A percentile compares a stretch with the other conserved stretches of the same genome.
Conservation (phyloP, 1,140 invertebrate genomes). For the Diorhabda sublineata region DNA sequence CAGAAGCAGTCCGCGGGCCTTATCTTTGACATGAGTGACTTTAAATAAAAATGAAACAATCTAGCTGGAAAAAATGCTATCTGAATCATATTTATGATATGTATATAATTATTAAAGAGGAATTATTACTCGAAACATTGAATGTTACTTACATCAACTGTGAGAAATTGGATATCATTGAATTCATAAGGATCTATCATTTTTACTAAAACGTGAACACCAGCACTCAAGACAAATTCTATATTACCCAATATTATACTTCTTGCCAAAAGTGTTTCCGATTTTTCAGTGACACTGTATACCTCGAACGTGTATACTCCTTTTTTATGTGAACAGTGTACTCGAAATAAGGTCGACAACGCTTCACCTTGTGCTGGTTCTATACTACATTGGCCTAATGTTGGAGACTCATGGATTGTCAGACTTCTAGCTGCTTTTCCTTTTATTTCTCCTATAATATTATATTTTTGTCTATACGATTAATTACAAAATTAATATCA, state of each 20-base stretch:
- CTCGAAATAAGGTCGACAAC: neutral
- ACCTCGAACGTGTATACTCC: slow-evolving; percentile 7
- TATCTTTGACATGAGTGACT: no score
- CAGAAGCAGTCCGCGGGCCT: no score
- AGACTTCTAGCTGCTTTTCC: neutral
- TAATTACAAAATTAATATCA: no score
- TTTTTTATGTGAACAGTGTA: neutral
- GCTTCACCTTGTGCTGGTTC: neutral
- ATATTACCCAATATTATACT: neutral
- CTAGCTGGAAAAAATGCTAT: no score
- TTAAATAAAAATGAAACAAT: no score
- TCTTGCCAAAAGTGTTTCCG: neutral
- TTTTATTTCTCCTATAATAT: neutral
- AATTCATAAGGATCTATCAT: slow-evolving; percentile 1
- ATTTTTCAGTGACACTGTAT: neutral
- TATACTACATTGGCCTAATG: neutral
- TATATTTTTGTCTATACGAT: no score
- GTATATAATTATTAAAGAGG: no score
- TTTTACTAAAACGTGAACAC: neutral
- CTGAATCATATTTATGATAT: no score
- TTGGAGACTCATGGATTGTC: neutral
- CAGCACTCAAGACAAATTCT: neutral
- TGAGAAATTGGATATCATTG: no score
- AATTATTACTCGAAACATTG: no score
- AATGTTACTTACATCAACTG: no score